Base-by-base conservation (phyloP, 2,888 invertebrate species). In the Thereva nobilitata region DNA sequence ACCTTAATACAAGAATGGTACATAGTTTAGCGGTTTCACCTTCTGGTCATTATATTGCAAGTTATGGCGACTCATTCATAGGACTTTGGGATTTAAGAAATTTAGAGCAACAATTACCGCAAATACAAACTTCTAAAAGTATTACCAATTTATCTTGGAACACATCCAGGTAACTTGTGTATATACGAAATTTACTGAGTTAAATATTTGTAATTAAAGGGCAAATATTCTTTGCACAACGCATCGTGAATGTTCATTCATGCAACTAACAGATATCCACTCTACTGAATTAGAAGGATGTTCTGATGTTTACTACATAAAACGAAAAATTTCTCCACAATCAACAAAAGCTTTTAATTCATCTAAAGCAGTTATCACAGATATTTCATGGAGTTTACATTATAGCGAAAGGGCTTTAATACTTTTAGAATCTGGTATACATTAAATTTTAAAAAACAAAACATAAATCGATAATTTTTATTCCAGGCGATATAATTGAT, bases 81-180 rank as follows among this genome's bases (percentile, higher is more conserved):
- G 87, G 87, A 70, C 85, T 96, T 67, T 97, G 96, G 96, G 97
- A 97, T 80, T 86, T 89, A 55, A 83, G 96, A 66, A 89, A 89
- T 75, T 90, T 95, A 76, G 92, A 93, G 72, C 90, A 92, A 75
- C 94, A 96, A 0, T 82, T 92, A 38, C 87, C 89, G 8, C 82
- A 93, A 68, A 86, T 87, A 56, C 89, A 89, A 74, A 79, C 78
- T 0, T 79, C 82, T 41, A 89, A 89, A 75, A 86, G 87, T 66
- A 84, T 94, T 64, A 84, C 86, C 9, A 90, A 89, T 81, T 85
- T 95, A 59, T 85, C 87, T 68, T 96, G 96, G 96, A 93, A 95
- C 76, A 94, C 95, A 4, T 94, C 94, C 35, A 87, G 91, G 86
- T 75, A 57, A 50, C 2, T 23, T 23, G 23, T 23, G 23, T 2